Evolutionary conservation across 2,797 vertebrate genomes (phyloP), one percentile per base, ranked within the genome.

Genomic region (Rallus crepitans): DNA sequence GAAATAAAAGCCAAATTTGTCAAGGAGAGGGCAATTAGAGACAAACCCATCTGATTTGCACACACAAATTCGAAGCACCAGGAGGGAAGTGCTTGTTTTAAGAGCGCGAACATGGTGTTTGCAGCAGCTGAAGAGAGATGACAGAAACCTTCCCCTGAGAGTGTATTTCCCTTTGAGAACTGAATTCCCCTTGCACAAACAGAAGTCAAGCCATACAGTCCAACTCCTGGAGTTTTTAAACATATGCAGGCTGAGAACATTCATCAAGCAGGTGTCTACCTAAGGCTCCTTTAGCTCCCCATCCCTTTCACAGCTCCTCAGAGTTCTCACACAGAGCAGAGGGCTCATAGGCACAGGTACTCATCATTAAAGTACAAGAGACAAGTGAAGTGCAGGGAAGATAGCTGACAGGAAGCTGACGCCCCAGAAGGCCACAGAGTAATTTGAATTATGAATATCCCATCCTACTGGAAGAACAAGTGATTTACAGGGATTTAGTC

Each of bases 401-500:
- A 89, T 8, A 84, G 53, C 20, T 92, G 42, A 53, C 70, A 52
- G 63, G 92, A 82, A 47, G 77, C 25, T 20, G 72, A 24, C 31
- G 2, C 0, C 48, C 59, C 65, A 89, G 56, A 55, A 88, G 70
- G 94, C 70, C 27, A 25, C 11, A 70, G 69, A 78, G 53, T 42
- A 52, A 85, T 73, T 55, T 35, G 76, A 76, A 15, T 40, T 17
- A 39, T 6, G 70, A 68, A 33, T 60, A 82, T 71, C 82, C 80
- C 79, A 31, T 80, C 89, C 94, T 87, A 71, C 52, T 10, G 4
- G 87, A 82, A 96, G 93, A 95, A 69, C 76, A 92, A 95, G 90
- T 7, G 20, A 57, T 94, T 89, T 73, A 95, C 96, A 97, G 95
- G 96, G 97, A 93, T 94, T 95, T 78, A 94, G 96, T 97, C 97